phyloP scores from a whole-genome alignment of 2,113 vertebrate species.

The Syrrhaptes paradoxus region DNA sequence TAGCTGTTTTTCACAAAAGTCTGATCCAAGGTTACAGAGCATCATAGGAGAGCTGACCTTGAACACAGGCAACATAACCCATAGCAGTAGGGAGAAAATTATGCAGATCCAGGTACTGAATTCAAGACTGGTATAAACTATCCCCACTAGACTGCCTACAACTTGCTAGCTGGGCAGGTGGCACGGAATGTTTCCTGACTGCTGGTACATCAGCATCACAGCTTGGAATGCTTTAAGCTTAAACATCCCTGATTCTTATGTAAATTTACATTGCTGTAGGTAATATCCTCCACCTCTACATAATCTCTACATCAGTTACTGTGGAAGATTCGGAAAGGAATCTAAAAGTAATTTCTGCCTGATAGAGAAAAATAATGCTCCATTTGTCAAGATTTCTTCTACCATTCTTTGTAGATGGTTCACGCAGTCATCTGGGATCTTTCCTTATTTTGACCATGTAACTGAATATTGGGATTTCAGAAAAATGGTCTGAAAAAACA shows the following conservation, averaged over 20 bases:
- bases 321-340: not conserved
- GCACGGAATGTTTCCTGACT: not conserved
- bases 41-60: not conserved
- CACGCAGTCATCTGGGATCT: not conserved
- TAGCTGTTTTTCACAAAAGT: not conserved
- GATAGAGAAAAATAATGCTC: not conserved
- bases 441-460: not conserved
- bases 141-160: not conserved
- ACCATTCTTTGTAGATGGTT: not conserved
- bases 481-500: not conserved
- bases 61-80: not conserved
- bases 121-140: not conserved
- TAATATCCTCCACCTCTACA: not conserved
- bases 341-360: slow-evolving; percentile 9
- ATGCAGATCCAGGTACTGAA: not conserved
- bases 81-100: not conserved
- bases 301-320: not conserved
- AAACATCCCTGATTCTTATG: not conserved
- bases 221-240: not conserved
- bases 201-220: not conserved
- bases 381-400: not conserved
- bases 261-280: not conserved
- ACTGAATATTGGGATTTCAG: not conserved
- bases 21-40: not conserved
- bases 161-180: not conserved